Conservation (phyloP, 2,797 vertebrate species). For the Rhinophrynus dorsalis region DNA sequence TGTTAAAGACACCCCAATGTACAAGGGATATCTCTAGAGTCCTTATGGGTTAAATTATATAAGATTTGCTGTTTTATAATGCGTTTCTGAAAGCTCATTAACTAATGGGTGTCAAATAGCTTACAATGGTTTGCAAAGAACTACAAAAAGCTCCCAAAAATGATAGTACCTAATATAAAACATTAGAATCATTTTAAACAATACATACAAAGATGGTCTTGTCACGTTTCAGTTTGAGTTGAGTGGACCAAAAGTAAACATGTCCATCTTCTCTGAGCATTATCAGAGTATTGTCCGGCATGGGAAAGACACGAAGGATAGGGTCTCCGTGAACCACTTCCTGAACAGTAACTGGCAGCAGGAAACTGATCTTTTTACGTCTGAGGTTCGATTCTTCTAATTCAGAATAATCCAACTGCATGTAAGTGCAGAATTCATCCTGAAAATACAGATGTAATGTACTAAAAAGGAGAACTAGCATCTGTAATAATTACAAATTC, state of each 20-base stretch:
- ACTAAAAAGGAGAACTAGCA: no score
- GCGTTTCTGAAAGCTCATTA: no score
- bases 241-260: slow-evolving; percentile 75
- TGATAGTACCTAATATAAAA: no score
- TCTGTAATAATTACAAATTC: neutral
- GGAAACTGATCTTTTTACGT: slow-evolving; percentile 67
- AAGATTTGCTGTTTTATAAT: no score
- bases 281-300: slow-evolving; percentile 66
- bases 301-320: slow-evolving; percentile 61
- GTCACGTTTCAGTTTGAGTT: slow-evolving; percentile 74
- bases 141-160: no score
- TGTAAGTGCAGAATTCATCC: slow-evolving; percentile 75
- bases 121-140: no score
- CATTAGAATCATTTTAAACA: no score
- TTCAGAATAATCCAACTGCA: slow-evolving; percentile 71
- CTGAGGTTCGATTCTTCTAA: slow-evolving; percentile 59
- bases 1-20: no score
- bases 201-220: slow-evolving; percentile 78
- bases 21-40: no score
- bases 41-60: no score
- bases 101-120: no score
- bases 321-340: slow-evolving; percentile 60
- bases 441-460: slow-evolving; percentile 52
- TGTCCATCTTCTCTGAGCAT: slow-evolving; percentile 74
- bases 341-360: slow-evolving; percentile 66